These are phyloP conservation scores for Spheniscus humboldti DNA, from an alignment of 2,797 vertebrate species.

Conservation along the genomic window DNA sequence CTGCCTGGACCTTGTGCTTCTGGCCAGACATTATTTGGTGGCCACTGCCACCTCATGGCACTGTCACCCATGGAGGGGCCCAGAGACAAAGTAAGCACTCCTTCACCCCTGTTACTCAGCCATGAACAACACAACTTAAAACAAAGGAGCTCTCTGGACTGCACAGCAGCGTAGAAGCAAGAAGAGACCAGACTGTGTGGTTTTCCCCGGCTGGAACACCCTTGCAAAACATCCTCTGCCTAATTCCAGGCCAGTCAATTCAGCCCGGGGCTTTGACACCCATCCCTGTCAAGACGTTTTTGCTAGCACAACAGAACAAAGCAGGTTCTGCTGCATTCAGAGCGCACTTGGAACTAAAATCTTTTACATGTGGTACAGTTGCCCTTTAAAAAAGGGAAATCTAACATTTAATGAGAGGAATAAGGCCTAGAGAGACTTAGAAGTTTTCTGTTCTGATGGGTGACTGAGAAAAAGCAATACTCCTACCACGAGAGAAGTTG, in stretches of 20 bases:
- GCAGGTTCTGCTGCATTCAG: not conserved
- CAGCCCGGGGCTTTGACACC: not conserved
- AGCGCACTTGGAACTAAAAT: not conserved
- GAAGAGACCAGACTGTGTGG: not conserved
- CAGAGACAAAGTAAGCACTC: not conserved
- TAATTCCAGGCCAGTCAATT: not conserved
- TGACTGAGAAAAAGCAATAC: not conserved
- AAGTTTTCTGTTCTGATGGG: not conserved
- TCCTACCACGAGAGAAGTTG: not conserved
- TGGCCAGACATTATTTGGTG: not conserved
- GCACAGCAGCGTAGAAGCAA: not conserved
- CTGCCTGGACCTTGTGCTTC: not conserved
- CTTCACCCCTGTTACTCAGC: not conserved
- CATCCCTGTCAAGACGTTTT: not conserved
- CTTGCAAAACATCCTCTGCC: not conserved
- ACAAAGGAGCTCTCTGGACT: not conserved
- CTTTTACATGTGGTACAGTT: not conserved
- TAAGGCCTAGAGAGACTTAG: not conserved
- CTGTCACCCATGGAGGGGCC: not conserved
- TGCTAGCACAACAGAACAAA: not conserved
- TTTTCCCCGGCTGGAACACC: not conserved
- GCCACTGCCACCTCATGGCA: conserved; percentile 46
- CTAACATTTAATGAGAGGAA: not conserved
- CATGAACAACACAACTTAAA: not conserved
- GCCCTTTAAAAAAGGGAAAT: not conserved